Base-by-base conservation (phyloP, 2,888 invertebrate species). In the Ethmia dodecea region DNA sequence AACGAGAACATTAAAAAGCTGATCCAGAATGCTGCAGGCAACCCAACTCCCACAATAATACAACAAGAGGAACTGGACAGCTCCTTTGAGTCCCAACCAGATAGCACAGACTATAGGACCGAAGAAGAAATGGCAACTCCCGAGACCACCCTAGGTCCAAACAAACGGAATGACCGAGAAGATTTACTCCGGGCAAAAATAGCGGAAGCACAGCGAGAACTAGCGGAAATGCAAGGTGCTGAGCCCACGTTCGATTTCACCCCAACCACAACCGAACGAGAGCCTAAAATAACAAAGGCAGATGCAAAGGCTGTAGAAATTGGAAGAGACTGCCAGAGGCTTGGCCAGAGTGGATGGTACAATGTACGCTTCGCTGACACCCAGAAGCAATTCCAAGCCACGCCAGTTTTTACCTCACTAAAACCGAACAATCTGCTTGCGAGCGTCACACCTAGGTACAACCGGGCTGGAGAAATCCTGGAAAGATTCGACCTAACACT, bases 311-410 rank as follows among this genome's bases (percentile, higher is more conserved):
- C 34, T 2, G 36, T 28, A 11, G 16, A 40, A 16, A 28, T 31
- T 24, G 37, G 32, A 8, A 14, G 12, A 3, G 5, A 20, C 4
- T 37, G 37, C 15, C 36, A 38, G 10, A 24, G 35, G 9, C 18
- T 38, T 8, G 13, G 18, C 3, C 3, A 3, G 1, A 29, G 25
- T 8, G 5, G 20, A 4, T 38, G 38, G 38, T 11, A 32, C 2
- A 41, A 46, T 27, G 33, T 49, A 5, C 15, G 46, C 8, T 49
- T 43, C 15, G 32, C 37, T 0, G 45, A 44, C 0, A 34, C 33
- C 2, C 46, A 45, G 24, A 48, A 48, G 11, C 26, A 15, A 2
- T 48, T 48, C 9, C 46, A 48, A 15, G 45, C 48, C 1, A 39
- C 42, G 1, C 45, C 47, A 10, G 47, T 34, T 5, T 48, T 48